Evolutionary conservation across 1,140 invertebrate species (phyloP), one percentile per base, ranked within the genome.

Genomic region (Drosophila miranda): DNA sequence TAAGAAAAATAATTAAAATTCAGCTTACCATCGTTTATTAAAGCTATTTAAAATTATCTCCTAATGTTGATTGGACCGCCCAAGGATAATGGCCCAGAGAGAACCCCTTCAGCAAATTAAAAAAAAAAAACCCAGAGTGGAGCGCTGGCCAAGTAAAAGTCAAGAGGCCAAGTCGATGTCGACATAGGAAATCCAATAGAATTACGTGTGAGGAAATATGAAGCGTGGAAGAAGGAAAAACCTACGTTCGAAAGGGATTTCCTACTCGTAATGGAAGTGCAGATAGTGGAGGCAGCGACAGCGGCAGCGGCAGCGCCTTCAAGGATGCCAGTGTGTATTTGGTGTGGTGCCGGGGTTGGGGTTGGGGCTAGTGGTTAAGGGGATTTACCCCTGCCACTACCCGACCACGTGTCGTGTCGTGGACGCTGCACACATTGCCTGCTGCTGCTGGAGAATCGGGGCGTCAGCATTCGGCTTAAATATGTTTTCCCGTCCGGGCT

Each of bases 161-260:
- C 56, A 51, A 61, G 73, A 79, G 45, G 30, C 62, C 60, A 68
- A 66, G 58, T 46, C 57, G 60, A 63, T 64, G 70, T 83, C 74
- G 72, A 64, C 51, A 44, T 51, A 41, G 45, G 44, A 78, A 75
- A 72, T 73, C 76, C 72, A 78, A 81, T 59, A 66, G 62, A 78
- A 87, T 75, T 81, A 73, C 82, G 79, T 78, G 77, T 82, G 61
- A 70, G 57, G 62, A 83, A 83, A 83, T 83, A 83, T 83, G 75
- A 83, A 76, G 79, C 46, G 58, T 59, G 46, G 41, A 38, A 5
- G 34, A 13, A 53, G 52, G 16, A 61, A 67, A 71, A 74, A 13
- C 21, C 63, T 75, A 71, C 28, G 41, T 30, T 38, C 48, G 71
- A 68, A 79, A 64, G 61, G 75, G 63, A 73, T 73, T 79, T 75